Conservation (phyloP, 2,888 invertebrate genomes). For the Cyclophora punctaria region DNA sequence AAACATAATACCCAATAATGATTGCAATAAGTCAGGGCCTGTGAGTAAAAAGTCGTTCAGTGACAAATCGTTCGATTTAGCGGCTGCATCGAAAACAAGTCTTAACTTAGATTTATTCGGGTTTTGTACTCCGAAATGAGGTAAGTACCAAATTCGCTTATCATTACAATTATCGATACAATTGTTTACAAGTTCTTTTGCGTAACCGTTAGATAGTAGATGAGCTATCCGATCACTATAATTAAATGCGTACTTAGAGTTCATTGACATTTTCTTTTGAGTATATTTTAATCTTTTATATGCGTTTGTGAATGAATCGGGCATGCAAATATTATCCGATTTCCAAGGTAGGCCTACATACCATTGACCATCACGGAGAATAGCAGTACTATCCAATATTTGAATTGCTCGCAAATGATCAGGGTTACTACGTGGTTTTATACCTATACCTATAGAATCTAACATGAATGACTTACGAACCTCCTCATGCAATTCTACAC, state of each 20-base stretch:
- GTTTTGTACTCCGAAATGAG: conserved; percentile 23
- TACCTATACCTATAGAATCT: conserved; percentile 18
- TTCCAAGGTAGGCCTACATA: conserved; percentile 17
- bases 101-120: conserved; percentile 19
- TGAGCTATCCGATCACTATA: conserved; percentile 19
- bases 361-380: conserved; percentile 13
- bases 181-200: conserved; percentile 3
- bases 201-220: conserved; percentile 17
- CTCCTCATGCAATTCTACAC: conserved; percentile 11
- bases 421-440: conserved; percentile 15
- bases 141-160: conserved; percentile 16
- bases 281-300: conserved; percentile 2
- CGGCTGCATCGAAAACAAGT: conserved; percentile 19
- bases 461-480: conserved; percentile 14
- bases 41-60: conserved; percentile 15
- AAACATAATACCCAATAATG: conserved; percentile 16
- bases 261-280: conserved; percentile 8
- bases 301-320: conserved; percentile 12
- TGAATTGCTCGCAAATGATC: conserved; percentile 14
- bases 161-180: neutral
- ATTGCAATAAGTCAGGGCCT: conserved; percentile 15
- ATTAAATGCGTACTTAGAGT: conserved; percentile 9
- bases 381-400: conserved; percentile 17
- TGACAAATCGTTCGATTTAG: conserved; percentile 6
- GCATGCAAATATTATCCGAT: conserved; percentile 13